phyloP scores from a whole-genome alignment of 2,888 invertebrate genomes.

The Crioceris asparagi region DNA sequence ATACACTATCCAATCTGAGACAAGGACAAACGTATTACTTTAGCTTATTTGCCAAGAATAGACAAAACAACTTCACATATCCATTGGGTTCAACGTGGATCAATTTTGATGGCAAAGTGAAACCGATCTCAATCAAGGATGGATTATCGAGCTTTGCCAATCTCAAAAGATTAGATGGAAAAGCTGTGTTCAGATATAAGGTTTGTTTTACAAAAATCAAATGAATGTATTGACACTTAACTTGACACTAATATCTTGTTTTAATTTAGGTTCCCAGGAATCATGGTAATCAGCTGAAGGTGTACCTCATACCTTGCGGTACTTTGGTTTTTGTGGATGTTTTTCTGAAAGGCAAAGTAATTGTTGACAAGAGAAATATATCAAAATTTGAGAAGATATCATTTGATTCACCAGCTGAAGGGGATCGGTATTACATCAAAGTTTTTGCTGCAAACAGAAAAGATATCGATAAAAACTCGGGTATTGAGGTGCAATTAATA shows the following conservation, averaged over 20 bases:
- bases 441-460: constrained; percentile 42
- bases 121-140: constrained; percentile 38
- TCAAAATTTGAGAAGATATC: constrained; percentile 40
- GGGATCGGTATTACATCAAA: constrained; percentile 42
- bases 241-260: neutral
- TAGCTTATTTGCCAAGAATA: constrained; percentile 45
- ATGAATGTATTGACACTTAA: neutral
- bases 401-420: constrained; percentile 35
- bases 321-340: constrained; percentile 42
- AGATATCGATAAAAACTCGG: constrained; percentile 40
- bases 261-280: constrained; percentile 26
- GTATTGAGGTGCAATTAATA: constrained; percentile 41
- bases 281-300: constrained; percentile 25
- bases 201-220: constrained; percentile 18
- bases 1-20: constrained; percentile 39
- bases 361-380: constrained; percentile 34
- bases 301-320: constrained; percentile 47
- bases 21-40: constrained; percentile 42
- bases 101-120: constrained; percentile 32
- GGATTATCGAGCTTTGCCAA: constrained; percentile 41
- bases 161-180: constrained; percentile 42
- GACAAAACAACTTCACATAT: constrained; percentile 41
- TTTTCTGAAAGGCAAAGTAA: constrained; percentile 33
- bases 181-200: constrained; percentile 46
- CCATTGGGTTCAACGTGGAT: constrained; percentile 38